Conservation (phyloP, 2,888 invertebrate species). For the Pecten maximus region DNA sequence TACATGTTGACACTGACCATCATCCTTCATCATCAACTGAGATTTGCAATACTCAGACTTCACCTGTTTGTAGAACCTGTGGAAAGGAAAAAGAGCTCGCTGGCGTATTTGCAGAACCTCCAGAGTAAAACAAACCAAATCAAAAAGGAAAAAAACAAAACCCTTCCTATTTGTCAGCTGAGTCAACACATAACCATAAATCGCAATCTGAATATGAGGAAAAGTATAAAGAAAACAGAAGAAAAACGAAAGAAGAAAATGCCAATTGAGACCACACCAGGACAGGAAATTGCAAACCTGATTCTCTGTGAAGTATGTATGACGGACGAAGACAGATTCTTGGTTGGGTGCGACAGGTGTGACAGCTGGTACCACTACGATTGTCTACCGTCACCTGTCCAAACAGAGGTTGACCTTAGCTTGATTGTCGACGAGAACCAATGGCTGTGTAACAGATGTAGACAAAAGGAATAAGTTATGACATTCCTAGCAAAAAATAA, state of each 20-base stretch:
- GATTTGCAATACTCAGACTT: too few relatives aligned
- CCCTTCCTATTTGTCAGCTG: not conserved
- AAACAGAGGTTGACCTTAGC: not conserved
- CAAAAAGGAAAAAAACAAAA: not conserved
- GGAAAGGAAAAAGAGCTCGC: too few relatives aligned
- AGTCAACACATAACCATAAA: not conserved
- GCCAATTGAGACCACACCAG: too few relatives aligned
- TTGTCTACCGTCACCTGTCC: not conserved
- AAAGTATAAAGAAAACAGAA: too few relatives aligned
- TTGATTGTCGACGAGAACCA: not conserved
- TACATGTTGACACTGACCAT: not conserved
- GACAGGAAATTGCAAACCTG: too few relatives aligned
- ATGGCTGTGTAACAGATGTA: not conserved
- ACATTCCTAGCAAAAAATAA: too few relatives aligned
- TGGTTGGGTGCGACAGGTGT: not conserved
- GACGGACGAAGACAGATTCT: not conserved
- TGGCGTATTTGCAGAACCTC: too few relatives aligned
- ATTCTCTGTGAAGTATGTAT: constrained; percentile 10
- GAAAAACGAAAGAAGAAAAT: too few relatives aligned
- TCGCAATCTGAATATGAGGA: too few relatives aligned
- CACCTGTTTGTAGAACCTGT: too few relatives aligned
- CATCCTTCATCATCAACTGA: not conserved
- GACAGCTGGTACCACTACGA: constrained; percentile 1
- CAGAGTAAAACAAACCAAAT: not conserved
- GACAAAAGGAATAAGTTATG: not conserved